phyloP scores from a whole-genome alignment of 1,140 invertebrate genomes.

The Bombus ignitus region DNA sequence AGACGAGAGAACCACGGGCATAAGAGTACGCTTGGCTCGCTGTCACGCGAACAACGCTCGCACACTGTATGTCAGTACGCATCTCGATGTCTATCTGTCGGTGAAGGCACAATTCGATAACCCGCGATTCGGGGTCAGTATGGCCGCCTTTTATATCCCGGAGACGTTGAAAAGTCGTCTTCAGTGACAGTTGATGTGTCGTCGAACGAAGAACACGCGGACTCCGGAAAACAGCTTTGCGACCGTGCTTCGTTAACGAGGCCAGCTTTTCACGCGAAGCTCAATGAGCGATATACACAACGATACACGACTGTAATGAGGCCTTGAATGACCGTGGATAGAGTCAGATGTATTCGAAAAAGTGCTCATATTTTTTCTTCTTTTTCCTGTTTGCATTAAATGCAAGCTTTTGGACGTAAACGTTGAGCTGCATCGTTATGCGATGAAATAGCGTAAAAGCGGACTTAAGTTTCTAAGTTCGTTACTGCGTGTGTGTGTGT shows the following conservation, averaged over 20 bases:
- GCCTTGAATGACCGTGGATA: conserved; percentile 29
- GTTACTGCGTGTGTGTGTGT: neutral
- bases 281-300: conserved; percentile 35
- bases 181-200: conserved; percentile 50
- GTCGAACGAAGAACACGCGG: neutral
- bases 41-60: conserved; percentile 43
- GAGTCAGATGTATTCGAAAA: neutral
- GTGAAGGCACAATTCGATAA: conserved; percentile 65
- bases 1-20: conserved; percentile 4
- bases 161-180: conserved; percentile 43
- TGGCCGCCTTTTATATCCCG: conserved; percentile 59
- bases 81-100: conserved; percentile 68
- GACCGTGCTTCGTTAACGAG: conserved; percentile 28
- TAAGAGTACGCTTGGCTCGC: neutral
- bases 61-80: conserved; percentile 38
- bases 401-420: conserved; percentile 16
- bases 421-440: conserved; percentile 10
- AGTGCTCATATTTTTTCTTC: neutral
- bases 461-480: conserved; percentile 18
- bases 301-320: conserved; percentile 28
- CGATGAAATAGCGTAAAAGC: conserved; percentile 21
- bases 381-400: conserved; percentile 3
- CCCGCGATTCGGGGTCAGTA: conserved; percentile 72
- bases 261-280: conserved; percentile 41
- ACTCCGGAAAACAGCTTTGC: neutral